These are phyloP conservation scores for Lacanobia wlatinum DNA, from an alignment of 2,888 invertebrate genomes.

Conservation along the genomic window DNA sequence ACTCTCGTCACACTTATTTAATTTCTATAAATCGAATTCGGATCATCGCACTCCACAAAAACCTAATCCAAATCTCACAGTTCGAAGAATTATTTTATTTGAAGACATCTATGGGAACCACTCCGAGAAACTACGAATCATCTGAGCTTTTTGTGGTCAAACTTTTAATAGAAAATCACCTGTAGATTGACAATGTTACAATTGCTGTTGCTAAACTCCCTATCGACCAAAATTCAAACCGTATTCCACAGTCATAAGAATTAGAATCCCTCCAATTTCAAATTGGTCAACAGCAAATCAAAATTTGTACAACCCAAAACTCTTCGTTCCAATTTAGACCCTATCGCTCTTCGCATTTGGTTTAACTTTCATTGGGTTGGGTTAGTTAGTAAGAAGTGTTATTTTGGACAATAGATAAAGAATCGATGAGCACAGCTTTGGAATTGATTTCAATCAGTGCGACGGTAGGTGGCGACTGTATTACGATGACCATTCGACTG, in stretches of 20 bases:
- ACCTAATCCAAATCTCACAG: conserved; percentile 85
- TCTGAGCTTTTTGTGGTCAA: conserved; percentile 78
- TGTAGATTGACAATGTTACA: conserved; percentile 70
- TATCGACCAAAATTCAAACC: not conserved
- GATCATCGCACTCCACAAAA: conserved; percentile 81
- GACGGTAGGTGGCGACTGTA: conserved; percentile 87
- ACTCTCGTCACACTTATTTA: conserved; percentile 64
- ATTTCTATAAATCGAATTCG: conserved; percentile 76
- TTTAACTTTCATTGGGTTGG: conserved; percentile 26
- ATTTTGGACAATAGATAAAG: conserved; percentile 74
- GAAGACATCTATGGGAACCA: conserved; percentile 84
- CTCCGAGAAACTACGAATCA: conserved; percentile 79
- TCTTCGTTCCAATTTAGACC: conserved; percentile 33
- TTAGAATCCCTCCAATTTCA: not conserved
- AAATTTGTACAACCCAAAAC: conserved; percentile 29
- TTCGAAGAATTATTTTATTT: conserved; percentile 69
- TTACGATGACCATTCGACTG: conserved; percentile 74
- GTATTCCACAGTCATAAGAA: conserved; percentile 27
- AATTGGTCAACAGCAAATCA: conserved; percentile 12
- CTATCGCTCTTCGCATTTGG: not conserved
- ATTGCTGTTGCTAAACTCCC: not conserved
- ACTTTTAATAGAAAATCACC: conserved; percentile 82
- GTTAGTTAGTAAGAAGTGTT: conserved; percentile 53
- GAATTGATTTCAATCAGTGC: conserved; percentile 87
- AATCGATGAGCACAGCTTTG: conserved; percentile 82